Conservation (phyloP, 2,888 invertebrate genomes). For the Xanthorhoe designata region DNA sequence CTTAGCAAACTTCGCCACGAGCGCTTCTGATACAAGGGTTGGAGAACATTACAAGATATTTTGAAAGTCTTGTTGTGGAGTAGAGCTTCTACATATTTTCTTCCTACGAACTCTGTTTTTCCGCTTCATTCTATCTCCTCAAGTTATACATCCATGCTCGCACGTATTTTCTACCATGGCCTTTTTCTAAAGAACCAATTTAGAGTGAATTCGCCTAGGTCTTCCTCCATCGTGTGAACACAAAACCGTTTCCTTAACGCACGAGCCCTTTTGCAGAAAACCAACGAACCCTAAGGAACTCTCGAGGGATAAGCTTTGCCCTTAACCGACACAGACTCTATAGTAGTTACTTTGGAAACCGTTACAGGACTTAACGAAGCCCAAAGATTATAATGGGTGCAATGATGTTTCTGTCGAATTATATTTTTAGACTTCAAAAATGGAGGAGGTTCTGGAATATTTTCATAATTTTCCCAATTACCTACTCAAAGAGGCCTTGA, state of each 20-base stretch:
- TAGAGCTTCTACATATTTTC: too few species aligned
- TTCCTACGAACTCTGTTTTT: too few species aligned
- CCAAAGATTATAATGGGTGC: neutral
- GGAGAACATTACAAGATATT: too few species aligned
- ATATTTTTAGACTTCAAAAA: neutral
- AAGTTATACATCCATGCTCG: too few species aligned
- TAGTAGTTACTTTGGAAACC: neutral
- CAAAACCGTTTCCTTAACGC: neutral
- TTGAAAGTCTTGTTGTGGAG: too few species aligned
- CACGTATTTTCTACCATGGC: too few species aligned
- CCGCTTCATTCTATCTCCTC: too few species aligned
- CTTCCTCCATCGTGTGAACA: neutral
- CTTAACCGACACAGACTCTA: neutral
- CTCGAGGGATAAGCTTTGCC: conserved; percentile 1
- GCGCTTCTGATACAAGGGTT: too few species aligned
- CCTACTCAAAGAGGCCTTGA: too few species aligned
- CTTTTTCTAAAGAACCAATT: neutral
- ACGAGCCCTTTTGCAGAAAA: neutral
- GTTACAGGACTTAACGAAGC: neutral
- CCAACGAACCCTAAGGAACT: conserved; percentile 1
- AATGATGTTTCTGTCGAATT: neutral
- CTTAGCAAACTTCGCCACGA: too few species aligned
- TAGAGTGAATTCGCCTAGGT: neutral
- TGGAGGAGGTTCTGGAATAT: too few species aligned
- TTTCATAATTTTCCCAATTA: too few species aligned